phyloP scores from a whole-genome alignment of 2,797 vertebrate genomes.

The Eulemur albifrons region DNA sequence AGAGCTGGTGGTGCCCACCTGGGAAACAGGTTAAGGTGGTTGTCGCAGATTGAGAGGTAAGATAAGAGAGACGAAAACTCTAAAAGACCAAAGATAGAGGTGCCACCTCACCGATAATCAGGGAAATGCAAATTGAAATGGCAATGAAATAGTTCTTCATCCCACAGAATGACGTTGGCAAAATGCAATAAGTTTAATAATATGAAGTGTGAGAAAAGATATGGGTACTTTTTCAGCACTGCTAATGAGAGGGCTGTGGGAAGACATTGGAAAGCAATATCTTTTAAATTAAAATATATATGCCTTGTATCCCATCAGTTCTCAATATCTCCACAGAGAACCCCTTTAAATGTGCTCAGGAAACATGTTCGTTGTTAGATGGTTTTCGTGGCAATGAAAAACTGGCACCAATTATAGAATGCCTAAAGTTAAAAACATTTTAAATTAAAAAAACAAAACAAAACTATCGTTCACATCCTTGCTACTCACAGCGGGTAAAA shows the following conservation, averaged over 20 bases:
- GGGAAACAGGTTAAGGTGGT: neutral
- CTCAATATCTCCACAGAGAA: neutral
- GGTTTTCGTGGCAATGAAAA: neutral
- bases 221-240: neutral
- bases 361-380: neutral
- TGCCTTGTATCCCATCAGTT: neutral
- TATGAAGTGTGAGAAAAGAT: neutral
- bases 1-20: neutral
- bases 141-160: neutral
- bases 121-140: neutral
- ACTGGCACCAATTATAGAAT: neutral
- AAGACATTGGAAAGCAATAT: neutral
- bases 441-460: neutral
- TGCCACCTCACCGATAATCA: neutral
- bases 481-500: neutral
- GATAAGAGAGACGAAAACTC: neutral
- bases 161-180: neutral
- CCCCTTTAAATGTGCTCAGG: neutral
- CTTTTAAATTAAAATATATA: slow-evolving; percentile 6
- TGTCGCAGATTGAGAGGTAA: neutral
- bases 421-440: neutral
- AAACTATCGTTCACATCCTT: neutral
- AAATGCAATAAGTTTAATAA: neutral
- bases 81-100: neutral
- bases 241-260: neutral